Conservation (phyloP, 1,140 invertebrate genomes). For the Drosophila tsacasi region DNA sequence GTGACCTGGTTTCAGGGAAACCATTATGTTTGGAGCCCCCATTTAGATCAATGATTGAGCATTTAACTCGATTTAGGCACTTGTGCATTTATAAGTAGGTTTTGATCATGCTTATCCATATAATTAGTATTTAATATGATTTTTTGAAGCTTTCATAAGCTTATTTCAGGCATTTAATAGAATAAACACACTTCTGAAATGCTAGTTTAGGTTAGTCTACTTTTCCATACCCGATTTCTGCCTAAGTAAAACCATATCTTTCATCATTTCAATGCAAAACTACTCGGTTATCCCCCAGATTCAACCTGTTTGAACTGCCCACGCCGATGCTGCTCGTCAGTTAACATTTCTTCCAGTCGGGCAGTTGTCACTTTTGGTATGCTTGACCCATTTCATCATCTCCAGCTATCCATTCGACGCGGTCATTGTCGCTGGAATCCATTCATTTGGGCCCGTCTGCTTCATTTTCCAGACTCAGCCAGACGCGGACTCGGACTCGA, state of each 20-base stretch:
- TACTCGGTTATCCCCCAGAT: background rate
- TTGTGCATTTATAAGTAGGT: background rate
- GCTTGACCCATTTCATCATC: slow-evolving; percentile 76
- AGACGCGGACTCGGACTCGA: slow-evolving; percentile 1
- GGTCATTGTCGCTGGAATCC: slow-evolving; percentile 50
- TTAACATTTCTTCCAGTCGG: slow-evolving; percentile 39
- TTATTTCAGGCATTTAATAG: no score
- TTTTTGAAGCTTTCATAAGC: background rate
- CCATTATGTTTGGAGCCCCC: background rate
- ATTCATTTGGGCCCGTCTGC: slow-evolving; percentile 25
- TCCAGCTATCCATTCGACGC: slow-evolving; percentile 45
- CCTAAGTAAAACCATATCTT: no score
- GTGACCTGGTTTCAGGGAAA: slow-evolving; percentile 20
- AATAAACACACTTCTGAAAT: no score
- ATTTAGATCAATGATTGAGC: background rate
- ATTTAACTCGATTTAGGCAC: background rate
- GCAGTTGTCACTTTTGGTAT: slow-evolving; percentile 75
- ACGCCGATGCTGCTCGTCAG: slow-evolving; percentile 5
- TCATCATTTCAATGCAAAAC: no score
- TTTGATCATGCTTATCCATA: no score
- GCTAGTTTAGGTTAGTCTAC: background rate
- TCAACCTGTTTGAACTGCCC: slow-evolving; percentile 10
- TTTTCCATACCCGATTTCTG: background rate
- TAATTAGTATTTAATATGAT: background rate
- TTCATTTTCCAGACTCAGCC: slow-evolving; percentile 28